Evolutionary conservation across 2,113 vertebrate species (phyloP).

Genomic region (Barnardius zonarius): DNA sequence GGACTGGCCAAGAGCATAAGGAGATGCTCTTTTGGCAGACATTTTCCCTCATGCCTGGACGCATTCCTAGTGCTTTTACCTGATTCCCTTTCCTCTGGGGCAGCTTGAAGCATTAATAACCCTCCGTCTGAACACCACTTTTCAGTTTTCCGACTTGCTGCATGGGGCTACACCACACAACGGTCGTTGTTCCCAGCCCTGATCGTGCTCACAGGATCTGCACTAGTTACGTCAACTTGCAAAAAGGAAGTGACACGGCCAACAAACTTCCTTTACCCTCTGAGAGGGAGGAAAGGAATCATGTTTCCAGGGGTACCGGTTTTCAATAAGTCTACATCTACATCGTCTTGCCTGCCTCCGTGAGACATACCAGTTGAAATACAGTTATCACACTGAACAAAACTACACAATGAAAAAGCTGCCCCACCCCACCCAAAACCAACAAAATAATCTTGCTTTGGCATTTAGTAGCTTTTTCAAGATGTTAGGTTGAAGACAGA

Average conservation of each 20-base stretch:
- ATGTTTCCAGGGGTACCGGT: not conserved
- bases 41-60: not conserved
- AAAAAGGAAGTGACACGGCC: not conserved
- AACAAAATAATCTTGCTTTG: not conserved
- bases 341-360: not conserved
- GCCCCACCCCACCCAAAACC: not conserved
- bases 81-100: not conserved
- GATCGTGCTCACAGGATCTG: conserved; percentile 30
- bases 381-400: not conserved
- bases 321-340: not conserved
- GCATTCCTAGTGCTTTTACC: not conserved
- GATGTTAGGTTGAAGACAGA: not conserved
- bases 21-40: not conserved
- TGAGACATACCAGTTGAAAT: not conserved
- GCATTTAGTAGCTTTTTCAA: not conserved
- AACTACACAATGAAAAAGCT: not conserved
- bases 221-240: not conserved
- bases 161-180: not conserved
- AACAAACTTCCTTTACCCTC: not conserved
- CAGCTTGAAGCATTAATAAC: not conserved
- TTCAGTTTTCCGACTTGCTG: not conserved
- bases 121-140: not conserved
- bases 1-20: not conserved
- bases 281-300: not conserved
- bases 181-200: not conserved